Conservation (phyloP, 2,888 invertebrate genomes). For the Drosophila percnosoma region DNA sequence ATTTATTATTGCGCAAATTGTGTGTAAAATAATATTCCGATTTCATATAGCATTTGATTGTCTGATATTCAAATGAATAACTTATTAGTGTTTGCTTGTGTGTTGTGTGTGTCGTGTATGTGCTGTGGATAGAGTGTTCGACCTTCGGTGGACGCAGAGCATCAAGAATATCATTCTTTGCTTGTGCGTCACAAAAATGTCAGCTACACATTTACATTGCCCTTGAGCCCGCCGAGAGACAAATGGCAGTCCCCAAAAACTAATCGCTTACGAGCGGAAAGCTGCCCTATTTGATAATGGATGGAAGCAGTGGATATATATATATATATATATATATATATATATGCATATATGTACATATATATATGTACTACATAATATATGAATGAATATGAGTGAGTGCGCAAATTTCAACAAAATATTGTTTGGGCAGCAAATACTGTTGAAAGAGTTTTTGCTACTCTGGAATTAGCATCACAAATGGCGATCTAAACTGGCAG, state of each 20-base stretch:
- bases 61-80: background rate
- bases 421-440: slow-evolving; percentile 12
- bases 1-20: background rate
- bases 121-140: slow-evolving; percentile 34
- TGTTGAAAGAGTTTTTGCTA: slow-evolving; percentile 38
- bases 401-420: slow-evolving; percentile 1
- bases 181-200: slow-evolving; percentile 61
- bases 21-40: background rate
- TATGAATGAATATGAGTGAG: slow-evolving; percentile 5
- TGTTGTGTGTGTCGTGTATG: slow-evolving; percentile 2
- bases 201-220: slow-evolving; percentile 40
- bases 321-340: background rate
- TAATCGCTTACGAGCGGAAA: slow-evolving; percentile 50
- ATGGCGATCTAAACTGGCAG: slow-evolving; percentile 63
- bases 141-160: slow-evolving; percentile 45
- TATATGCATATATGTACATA: too few species aligned
- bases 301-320: slow-evolving; percentile 8
- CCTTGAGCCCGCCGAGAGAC: slow-evolving; percentile 49
- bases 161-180: slow-evolving; percentile 45
- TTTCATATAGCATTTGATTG: background rate
- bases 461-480: slow-evolving; percentile 66
- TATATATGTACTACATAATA: background rate
- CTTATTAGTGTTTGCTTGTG: slow-evolving; percentile 4
- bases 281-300: slow-evolving; percentile 51
- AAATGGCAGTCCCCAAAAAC: slow-evolving; percentile 38